Evolutionary conservation across 2,797 vertebrate genomes (phyloP).

Genomic region (Denticeps clupeoides): DNA sequence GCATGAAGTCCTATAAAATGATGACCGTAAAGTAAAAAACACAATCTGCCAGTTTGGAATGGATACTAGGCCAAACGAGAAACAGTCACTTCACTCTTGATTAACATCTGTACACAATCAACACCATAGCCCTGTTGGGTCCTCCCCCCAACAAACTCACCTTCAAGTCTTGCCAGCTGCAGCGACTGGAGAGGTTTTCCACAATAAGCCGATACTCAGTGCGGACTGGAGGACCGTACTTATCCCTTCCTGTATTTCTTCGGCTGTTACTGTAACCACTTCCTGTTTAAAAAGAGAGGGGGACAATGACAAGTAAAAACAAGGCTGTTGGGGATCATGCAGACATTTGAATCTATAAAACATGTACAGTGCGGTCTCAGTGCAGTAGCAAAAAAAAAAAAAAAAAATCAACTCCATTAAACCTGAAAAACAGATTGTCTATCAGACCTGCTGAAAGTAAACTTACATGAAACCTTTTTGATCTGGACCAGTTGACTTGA

Average conservation of each 20-base stretch:
- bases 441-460: too few species aligned
- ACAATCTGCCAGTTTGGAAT: not conserved
- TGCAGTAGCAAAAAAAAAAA: too few species aligned
- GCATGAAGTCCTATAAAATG: constrained; percentile 75
- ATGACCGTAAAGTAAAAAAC: too few species aligned
- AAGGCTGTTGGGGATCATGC: not conserved
- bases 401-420: too few species aligned
- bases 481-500: too few species aligned
- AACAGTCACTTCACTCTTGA: not conserved
- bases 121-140: not conserved
- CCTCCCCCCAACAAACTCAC: constrained; percentile 37
- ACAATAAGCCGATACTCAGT: constrained; percentile 83
- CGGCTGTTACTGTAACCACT: constrained; percentile 80
- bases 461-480: too few species aligned
- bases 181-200: constrained; percentile 86
- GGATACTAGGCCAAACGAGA: too few species aligned
- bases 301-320: constrained; percentile 7
- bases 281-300: constrained; percentile 47
- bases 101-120: not conserved
- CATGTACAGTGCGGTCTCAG: too few species aligned
- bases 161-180: constrained; percentile 91
- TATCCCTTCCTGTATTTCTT: constrained; percentile 78
- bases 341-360: not conserved
- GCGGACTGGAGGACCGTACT: constrained; percentile 82
- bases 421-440: too few species aligned